Conservation (phyloP, 2,797 vertebrate species). For the Amblyraja radiata region DNA sequence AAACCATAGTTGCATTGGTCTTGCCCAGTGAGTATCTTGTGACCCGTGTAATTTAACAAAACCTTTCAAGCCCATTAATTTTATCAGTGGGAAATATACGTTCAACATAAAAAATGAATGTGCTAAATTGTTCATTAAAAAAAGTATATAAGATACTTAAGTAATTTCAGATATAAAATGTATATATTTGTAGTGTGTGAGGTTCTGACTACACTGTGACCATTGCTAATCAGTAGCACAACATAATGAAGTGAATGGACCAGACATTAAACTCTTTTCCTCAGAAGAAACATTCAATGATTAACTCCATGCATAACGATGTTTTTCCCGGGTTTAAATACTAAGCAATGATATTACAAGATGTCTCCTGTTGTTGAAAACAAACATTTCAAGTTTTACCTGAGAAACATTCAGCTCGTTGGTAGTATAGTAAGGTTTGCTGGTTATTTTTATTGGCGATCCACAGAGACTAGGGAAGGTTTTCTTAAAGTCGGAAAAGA, state of each 20-base stretch:
- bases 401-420: conserved; percentile 48
- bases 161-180: not conserved
- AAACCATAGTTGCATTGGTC: not conserved
- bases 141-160: not conserved
- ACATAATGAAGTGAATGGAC: not conserved
- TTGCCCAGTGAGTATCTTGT: not conserved
- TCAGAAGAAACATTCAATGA: not conserved
- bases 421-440: conserved; percentile 59
- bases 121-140: not conserved
- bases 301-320: not conserved
- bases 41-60: not conserved
- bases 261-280: not conserved
- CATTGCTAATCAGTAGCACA: not conserved
- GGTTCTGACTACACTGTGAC: too few species aligned
- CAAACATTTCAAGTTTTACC: not conserved
- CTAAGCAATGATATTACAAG: not conserved
- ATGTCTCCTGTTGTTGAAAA: not conserved
- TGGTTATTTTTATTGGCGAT: conserved; percentile 65
- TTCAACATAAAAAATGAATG: not conserved
- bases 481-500: conserved; percentile 64
- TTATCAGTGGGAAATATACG: not conserved
- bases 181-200: not conserved
- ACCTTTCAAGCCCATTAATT: not conserved
- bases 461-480: conserved; percentile 67
- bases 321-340: not conserved